Evolutionary conservation across 2,797 vertebrate genomes (phyloP).

Genomic region (Neopelma chrysocephalum): DNA sequence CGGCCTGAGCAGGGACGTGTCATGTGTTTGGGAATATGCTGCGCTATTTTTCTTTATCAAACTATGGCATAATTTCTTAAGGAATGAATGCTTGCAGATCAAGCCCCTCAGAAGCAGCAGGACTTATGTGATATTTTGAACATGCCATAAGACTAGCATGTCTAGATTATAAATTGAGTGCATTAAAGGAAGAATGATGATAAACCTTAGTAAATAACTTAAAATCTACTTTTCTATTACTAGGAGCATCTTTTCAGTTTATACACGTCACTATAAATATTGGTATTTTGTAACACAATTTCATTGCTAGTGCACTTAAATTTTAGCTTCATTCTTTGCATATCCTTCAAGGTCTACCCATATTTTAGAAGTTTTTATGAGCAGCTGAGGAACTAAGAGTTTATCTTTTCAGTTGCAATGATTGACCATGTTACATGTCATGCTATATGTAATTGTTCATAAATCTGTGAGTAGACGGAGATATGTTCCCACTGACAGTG

Average conservation of each 20-base stretch:
- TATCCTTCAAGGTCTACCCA: background rate
- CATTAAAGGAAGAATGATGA: background rate
- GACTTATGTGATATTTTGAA: background rate
- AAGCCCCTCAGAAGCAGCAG: background rate
- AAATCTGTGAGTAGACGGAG: background rate
- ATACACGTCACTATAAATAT: accelerated
- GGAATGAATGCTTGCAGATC: background rate
- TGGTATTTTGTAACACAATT: background rate
- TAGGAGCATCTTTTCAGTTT: background rate
- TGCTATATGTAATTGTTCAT: background rate
- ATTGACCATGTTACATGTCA: background rate
- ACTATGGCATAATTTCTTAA: background rate
- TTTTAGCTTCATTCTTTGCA: background rate
- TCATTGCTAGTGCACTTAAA: accelerated
- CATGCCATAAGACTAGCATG: background rate
- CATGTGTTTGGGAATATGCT: background rate
- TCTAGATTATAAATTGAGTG: background rate
- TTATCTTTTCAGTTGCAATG: background rate
- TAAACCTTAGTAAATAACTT: background rate
- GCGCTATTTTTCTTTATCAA: background rate
- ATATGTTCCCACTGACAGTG: background rate
- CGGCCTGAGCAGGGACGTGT: background rate
- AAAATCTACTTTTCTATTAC: background rate
- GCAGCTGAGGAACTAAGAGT: background rate
- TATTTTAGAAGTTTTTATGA: background rate